Base-by-base conservation (phyloP, 2,888 invertebrate genomes). In the Scaeva pyrastri region DNA sequence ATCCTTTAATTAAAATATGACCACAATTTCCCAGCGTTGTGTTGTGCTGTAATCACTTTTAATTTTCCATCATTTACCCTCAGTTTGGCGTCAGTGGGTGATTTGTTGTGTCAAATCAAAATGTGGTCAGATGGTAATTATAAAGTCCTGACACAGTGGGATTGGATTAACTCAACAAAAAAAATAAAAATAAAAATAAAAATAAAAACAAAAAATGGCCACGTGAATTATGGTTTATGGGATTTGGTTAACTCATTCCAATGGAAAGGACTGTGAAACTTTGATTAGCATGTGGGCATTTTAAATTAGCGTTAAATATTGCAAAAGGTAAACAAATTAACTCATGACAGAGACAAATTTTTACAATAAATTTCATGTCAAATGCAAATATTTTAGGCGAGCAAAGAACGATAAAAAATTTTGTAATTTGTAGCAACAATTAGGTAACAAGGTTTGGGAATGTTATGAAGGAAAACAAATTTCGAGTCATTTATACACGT, bases 71-170 rank as follows among this genome's bases (percentile, higher is more conserved):
- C 41, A 60, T 23, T 41, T 21, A 41, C 21, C 41, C 19, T 14
- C 19, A 48, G 19, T 2, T 55, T 55, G 11, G 45, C 50, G 2
- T 43, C 39, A 31, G 31, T 31, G 31, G 10, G 55, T 36, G 16
- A 56, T 60, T 52, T 26, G 39, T 14, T 60, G 55, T 55, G 60
- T 14, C 39, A 60, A 58, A 60, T 60, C 39, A 60, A 60, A 60
- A 21, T 60, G 60, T 60, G 60, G 60, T 41, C 10, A 41, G 39
- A 41, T 41, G 41, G 39, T 60, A 60, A 60, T 60, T 60, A n/a
- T n/a, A 60, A 11, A 31, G 12, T 41, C 5, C 7, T 16, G 58
- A 31, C 31, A 8, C 39, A 21, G 39, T 1, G 7, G 21, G 31
- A 19, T 36, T 36, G 16, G 31, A 36, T 16, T 56, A 16, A 52